Base-by-base conservation (phyloP, 2,113 vertebrate species). In the Vulpes lagopus region DNA sequence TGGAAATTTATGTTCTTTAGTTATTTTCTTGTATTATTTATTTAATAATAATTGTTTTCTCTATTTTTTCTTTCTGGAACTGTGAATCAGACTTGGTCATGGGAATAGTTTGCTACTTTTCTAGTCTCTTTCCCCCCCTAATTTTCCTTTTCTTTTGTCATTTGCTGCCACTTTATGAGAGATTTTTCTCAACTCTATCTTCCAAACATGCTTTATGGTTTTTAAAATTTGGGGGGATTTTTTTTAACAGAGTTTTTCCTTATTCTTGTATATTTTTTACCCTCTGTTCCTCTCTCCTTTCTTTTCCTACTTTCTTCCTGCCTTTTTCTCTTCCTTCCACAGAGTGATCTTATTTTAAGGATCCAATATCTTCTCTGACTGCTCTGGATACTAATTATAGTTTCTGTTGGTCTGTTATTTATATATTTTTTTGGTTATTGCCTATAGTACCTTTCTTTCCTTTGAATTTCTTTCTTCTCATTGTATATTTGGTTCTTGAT, bases 21-120 rank as follows among this genome's bases (percentile, higher is more conserved):
- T 62, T 84, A 17, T 82, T 86, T 96, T 51, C 10, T 53, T 96
- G 8, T 59, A 16, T 69, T 78, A 51, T 59, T 84, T 83, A 91
- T 87, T 69, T 90, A 87, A 51, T 76, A 89, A 51, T 71, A 89
- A 91, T 93, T 79, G 53, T 80, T 84, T 94, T 86, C 32, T 89
- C 20, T 65, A 10, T 38, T 93, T 87, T 83, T 3, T 81, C 69
- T 93, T 96, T 79, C 27, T 73, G 19, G 5, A 93, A 71, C 55
- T 78, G n/a, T 60, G 43, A 64, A 22, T 86, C 11, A 64, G 53
- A 82, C 73, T 91, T 49, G 38, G 27, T 88, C 22, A 57, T 71
- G 23, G 78, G 73, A 78, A 71, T 67, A 85, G 27, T 57, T 16
- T 35, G 80, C 55, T 67, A 43, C 43, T 62, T 85, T 90, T 84